Evolutionary conservation across 1,140 invertebrate genomes (phyloP).

Genomic region (Ceratosolen fusciceps): DNA sequence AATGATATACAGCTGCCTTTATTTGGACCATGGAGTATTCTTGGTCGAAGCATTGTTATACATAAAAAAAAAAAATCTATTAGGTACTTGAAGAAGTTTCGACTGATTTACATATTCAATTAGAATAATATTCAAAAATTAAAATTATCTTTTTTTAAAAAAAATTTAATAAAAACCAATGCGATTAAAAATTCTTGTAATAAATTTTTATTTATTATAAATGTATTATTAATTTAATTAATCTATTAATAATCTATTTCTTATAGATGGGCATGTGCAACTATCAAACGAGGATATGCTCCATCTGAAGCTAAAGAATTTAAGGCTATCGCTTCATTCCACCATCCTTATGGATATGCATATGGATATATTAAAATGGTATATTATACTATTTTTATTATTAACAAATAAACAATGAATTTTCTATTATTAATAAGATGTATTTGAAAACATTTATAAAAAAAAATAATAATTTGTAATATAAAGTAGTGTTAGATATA

Average conservation of each 20-base stretch:
- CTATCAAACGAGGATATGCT: slow-evolving; percentile 87
- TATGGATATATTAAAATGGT: slow-evolving; percentile 91
- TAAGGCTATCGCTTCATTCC: slow-evolving; percentile 90
- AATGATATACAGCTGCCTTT: slow-evolving; percentile 89
- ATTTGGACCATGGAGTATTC: slow-evolving; percentile 85
- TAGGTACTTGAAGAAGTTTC: slow-evolving; percentile 59
- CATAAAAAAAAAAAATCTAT: slow-evolving; percentile 78
- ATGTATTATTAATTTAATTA: no score
- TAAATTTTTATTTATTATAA: no score
- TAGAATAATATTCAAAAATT: no score
- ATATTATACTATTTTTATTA: slow-evolving; percentile 40
- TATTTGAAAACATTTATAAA: no score
- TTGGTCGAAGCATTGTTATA: slow-evolving; percentile 91
- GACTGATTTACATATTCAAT: background rate
- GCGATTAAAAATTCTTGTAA: no score
- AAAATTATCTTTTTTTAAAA: no score
- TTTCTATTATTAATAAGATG: no score
- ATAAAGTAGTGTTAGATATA: no score
- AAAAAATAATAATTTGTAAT: no score
- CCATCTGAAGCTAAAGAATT: slow-evolving; percentile 88
- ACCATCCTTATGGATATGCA: slow-evolving; percentile 88
- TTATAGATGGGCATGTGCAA: slow-evolving; percentile 85
- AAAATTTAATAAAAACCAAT: no score
- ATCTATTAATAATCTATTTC: no score
- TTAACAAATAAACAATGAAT: no score